phyloP scores from a whole-genome alignment of 2,888 invertebrate genomes.

The Perizoma affinitatum region DNA sequence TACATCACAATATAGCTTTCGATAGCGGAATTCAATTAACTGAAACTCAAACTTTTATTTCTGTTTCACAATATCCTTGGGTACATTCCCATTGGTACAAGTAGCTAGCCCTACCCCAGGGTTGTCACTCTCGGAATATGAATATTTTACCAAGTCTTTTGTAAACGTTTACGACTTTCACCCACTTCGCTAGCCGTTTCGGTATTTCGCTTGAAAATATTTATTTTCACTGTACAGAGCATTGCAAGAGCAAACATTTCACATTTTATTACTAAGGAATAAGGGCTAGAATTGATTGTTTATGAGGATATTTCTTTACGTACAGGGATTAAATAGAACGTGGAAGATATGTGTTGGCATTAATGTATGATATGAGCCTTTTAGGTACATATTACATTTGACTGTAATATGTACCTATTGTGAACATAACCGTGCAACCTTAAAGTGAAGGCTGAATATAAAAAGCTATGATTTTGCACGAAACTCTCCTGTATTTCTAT shows the following conservation, averaged over 20 bases:
- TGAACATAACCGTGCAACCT: constrained; percentile 29
- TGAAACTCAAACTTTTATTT: constrained; percentile 26
- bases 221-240: constrained; percentile 32
- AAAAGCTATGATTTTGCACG: constrained; percentile 19
- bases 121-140: constrained; percentile 48
- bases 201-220: constrained; percentile 42
- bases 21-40: constrained; percentile 32
- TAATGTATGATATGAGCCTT: constrained; percentile 30
- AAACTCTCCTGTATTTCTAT: constrained; percentile 9
- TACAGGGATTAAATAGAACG: constrained; percentile 14
- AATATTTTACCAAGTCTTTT: constrained; percentile 61
- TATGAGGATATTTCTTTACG: constrained; percentile 1
- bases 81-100: constrained; percentile 14
- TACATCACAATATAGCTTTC: constrained; percentile 24
- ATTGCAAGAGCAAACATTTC: constrained; percentile 23
- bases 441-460: constrained; percentile 22
- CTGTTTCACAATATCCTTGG: constrained; percentile 21
- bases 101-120: constrained; percentile 36
- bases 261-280: constrained; percentile 27
- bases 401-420: no score
- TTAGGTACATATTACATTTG: constrained; percentile 14
- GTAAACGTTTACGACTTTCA: constrained; percentile 52
- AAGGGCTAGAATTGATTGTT: constrained; percentile 31
- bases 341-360: constrained; percentile 20
- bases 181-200: constrained; percentile 47